These are phyloP conservation scores for Cephus nigrinus DNA, from an alignment of 2,888 invertebrate species.

Conservation along the genomic window DNA sequence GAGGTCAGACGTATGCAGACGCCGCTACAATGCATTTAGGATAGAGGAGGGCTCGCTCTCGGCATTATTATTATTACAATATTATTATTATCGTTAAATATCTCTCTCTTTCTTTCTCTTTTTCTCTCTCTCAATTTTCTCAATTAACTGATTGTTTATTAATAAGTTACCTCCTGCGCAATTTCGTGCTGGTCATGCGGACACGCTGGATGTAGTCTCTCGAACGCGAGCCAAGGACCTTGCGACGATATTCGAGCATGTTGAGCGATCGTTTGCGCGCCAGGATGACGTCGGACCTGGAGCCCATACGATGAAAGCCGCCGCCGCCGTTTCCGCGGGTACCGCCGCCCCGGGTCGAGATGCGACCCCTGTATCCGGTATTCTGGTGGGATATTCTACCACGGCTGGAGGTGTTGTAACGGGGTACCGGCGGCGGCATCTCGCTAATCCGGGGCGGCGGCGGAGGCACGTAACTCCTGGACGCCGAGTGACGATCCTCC, in stretches of 20 bases:
- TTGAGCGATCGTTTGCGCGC: conserved; percentile 58
- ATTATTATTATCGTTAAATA: neutral
- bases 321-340: conserved; percentile 37
- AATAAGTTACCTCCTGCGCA: conserved; percentile 64
- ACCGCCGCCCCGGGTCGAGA: conserved; percentile 54
- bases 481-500: conserved; percentile 61
- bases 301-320: conserved; percentile 56
- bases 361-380: conserved; percentile 55
- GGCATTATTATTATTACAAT: neutral
- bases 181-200: conserved; percentile 59
- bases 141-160: conserved; percentile 34
- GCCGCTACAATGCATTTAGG: neutral
- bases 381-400: conserved; percentile 58
- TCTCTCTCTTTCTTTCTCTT: neutral
- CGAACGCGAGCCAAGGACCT: conserved; percentile 59
- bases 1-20: neutral
- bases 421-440: conserved; percentile 55
- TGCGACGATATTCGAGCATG: conserved; percentile 62
- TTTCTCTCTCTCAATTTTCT: neutral
- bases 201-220: conserved; percentile 63
- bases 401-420: conserved; percentile 52
- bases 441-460: conserved; percentile 59
- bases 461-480: conserved; percentile 55
- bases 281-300: conserved; percentile 54
- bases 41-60: neutral